phyloP scores from a whole-genome alignment of 2,888 invertebrate species.

The Thysanoteuthis rhombus region DNA sequence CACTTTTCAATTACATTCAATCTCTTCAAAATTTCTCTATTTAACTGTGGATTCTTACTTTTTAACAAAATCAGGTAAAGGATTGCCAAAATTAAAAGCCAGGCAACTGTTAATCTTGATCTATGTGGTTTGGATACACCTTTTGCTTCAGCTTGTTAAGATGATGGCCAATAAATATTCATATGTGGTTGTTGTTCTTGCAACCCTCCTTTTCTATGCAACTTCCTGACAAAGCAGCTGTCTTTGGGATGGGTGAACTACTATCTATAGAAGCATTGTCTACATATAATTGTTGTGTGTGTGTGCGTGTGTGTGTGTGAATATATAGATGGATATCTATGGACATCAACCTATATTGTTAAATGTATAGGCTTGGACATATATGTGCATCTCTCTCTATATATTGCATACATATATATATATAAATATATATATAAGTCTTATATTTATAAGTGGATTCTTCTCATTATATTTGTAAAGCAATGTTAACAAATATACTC shows the following conservation, averaged over 20 bases:
- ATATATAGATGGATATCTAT: background rate
- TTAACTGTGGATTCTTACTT: constrained; percentile 12
- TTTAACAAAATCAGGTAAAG: background rate
- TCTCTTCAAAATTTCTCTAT: constrained; percentile 12
- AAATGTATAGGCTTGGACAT: background rate
- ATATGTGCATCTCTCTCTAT: background rate
- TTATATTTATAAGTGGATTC: constrained; percentile 32
- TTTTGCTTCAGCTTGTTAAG: constrained; percentile 20
- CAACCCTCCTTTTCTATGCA: constrained; percentile 28
- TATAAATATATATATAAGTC: constrained; percentile 16
- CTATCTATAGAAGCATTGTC: constrained; percentile 27
- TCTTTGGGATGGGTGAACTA: background rate
- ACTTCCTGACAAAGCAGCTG: constrained; percentile 28
- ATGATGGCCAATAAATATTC: constrained; percentile 25
- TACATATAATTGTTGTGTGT: constrained; percentile 13
- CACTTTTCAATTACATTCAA: background rate
- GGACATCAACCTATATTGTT: background rate
- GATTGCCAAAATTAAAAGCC: constrained; percentile 12
- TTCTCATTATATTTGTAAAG: constrained; percentile 31
- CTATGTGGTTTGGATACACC: constrained; percentile 12
- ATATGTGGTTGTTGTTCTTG: background rate
- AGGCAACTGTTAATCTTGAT: background rate
- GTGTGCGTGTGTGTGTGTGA: background rate
- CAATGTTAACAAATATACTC: background rate
- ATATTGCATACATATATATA: background rate